Conservation (phyloP, 2,113 vertebrate genomes). For the Silurus meridionalis region DNA sequence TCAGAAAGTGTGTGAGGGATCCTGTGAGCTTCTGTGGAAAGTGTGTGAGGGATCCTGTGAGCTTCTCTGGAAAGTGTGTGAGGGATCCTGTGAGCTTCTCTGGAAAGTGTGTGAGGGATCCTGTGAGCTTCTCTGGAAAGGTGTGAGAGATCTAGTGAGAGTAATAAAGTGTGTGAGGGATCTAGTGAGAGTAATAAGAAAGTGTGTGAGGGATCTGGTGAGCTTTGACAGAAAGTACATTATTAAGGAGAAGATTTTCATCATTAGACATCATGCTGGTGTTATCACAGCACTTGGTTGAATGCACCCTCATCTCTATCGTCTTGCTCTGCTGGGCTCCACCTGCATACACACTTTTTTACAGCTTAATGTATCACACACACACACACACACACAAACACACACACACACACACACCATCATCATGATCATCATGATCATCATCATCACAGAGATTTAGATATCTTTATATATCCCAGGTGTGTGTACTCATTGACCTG, state of each 20-base stretch:
- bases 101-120: background rate
- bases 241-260: too few relatives aligned
- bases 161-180: background rate
- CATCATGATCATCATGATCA: background rate
- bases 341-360: constrained; percentile 37
- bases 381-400: background rate
- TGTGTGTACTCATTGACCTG: background rate
- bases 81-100: background rate
- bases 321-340: background rate
- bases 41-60: background rate
- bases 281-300: constrained; percentile 23
- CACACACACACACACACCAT: constrained; percentile 28
- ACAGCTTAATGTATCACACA: background rate
- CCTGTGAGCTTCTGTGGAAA: background rate
- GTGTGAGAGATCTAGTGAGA: background rate
- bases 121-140: background rate
- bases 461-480: background rate
- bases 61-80: background rate
- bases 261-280: constrained; percentile 36
- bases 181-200: background rate
- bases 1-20: background rate
- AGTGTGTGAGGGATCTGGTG: background rate
- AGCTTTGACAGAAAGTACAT: background rate
- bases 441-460: background rate
- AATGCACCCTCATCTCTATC: constrained; percentile 35